These are phyloP conservation scores for rabbit (Oryctolagus cuniculus) DNA, from an alignment of 2,113 vertebrate genomes.

Conservation along the genomic window DNA sequence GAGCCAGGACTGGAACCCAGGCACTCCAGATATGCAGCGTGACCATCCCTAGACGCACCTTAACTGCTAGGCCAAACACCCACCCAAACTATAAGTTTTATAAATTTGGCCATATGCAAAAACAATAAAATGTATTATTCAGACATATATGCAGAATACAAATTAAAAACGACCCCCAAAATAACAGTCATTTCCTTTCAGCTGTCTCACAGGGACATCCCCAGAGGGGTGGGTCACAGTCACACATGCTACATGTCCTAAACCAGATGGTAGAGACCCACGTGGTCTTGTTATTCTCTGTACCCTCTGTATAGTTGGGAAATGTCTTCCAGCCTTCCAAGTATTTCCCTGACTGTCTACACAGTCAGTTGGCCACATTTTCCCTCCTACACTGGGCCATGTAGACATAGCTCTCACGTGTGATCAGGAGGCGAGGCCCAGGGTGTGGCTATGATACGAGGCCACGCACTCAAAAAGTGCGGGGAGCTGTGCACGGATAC, in stretches of 20 bases:
- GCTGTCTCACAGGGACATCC: not conserved
- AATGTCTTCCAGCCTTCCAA: not conserved
- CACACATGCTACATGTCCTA: not conserved
- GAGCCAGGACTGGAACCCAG: no score
- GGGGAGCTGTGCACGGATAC: rapidly evolving
- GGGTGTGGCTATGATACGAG: not conserved
- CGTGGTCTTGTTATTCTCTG: not conserved
- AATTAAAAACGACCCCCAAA: not conserved
- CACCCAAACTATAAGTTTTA: not conserved
- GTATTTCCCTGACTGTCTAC: not conserved
- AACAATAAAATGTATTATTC: not conserved
- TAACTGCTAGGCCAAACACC: no score
- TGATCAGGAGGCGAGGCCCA: not conserved
- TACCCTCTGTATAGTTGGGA: not conserved
- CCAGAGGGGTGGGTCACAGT: rapidly evolving
- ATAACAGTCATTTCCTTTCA: not conserved
- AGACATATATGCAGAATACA: not conserved
- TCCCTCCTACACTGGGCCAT: not conserved
- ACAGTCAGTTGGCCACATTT: not conserved
- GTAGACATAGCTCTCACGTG: not conserved
- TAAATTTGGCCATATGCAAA: not conserved
- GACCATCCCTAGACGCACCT: no score
- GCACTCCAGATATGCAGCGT: no score
- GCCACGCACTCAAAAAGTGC: not conserved
- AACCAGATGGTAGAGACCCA: not conserved